Evolutionary conservation across 2,113 vertebrate species (phyloP), one percentile per base, ranked within the genome.

Genomic region (Formicarius rufipectus): DNA sequence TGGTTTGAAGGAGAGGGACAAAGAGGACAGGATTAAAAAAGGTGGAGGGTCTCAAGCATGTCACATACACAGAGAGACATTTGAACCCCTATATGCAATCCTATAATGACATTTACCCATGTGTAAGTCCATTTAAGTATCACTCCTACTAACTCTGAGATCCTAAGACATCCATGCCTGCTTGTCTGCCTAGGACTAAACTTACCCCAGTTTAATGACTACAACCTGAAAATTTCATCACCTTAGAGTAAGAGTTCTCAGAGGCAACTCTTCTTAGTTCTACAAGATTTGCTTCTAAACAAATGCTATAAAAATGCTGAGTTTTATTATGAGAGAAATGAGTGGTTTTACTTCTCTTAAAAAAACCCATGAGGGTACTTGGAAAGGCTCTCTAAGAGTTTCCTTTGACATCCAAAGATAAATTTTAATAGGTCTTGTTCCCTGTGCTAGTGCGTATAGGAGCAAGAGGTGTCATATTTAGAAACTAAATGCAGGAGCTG

Each of bases 401-500:
- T 95, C 73, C 59, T 76, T 79, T 94, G 93, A 95, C 50, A 94
- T 39, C 64, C 69, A 84, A 92, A 90, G 85, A 89, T 72, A 74
- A 93, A 92, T 95, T 96, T 94, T 93, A 96, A 90, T 84, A 87
- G 90, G 69, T 27, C 78, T 40, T 60, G 49, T 89, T 96, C 82
- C 93, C 58, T 92, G 74, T 12, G 66, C 60, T 69, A 76, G 56
- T 62, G 39, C 7, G 37, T 60, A 82, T 78, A 94, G 92, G 95
- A 96, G 91, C 76, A 97, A 97, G 62, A 95, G 95, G 96, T 90
- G 96, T 95, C 96, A 74, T 87, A 93, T 96, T 92, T 92, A 95
- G 94, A 95, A 92, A 94, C 92, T 84, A 96, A 95, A 96, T 73
- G 93, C 80, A 91, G 89, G 75, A 91, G 80, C 96, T 90, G 96